Evolutionary conservation across 2,888 invertebrate species (phyloP).

Genomic region (Plebejus anna): DNA sequence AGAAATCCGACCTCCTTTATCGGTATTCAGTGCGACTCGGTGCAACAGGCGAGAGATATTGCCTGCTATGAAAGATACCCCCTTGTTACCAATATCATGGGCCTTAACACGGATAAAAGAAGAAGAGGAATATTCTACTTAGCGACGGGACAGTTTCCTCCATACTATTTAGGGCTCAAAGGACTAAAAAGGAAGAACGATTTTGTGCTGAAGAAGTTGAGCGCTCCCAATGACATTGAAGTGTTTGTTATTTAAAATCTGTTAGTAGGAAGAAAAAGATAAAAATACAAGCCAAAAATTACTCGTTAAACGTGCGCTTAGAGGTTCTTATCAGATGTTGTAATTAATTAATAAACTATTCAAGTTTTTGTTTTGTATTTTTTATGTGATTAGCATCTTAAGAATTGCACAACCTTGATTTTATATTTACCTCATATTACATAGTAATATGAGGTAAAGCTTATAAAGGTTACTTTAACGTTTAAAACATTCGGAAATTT

Average conservation of each 20-base stretch:
- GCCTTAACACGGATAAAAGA: slow-evolving; percentile 42
- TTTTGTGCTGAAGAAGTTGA: slow-evolving; percentile 36
- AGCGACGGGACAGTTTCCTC: slow-evolving; percentile 47
- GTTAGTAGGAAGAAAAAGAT: neutral
- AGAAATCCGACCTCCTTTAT: slow-evolving; percentile 42
- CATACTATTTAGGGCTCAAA: slow-evolving; percentile 56
- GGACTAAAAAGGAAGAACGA: slow-evolving; percentile 55
- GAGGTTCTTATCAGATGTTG: too few relatives aligned
- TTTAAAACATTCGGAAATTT: too few relatives aligned
- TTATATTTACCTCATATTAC: too few relatives aligned
- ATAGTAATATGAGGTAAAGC: neutral
- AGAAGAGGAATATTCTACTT: slow-evolving; percentile 48
- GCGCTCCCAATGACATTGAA: neutral
- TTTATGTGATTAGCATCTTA: neutral
- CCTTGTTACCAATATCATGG: slow-evolving; percentile 43
- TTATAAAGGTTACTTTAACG: too few relatives aligned
- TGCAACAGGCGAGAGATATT: slow-evolving; percentile 45
- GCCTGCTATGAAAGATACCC: slow-evolving; percentile 44
- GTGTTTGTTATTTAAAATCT: slow-evolving; percentile 28
- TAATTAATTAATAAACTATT: too few relatives aligned
- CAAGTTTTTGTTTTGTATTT: neutral
- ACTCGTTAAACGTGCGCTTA: too few relatives aligned
- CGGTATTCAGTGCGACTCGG: slow-evolving; percentile 45
- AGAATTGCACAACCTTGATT: neutral
- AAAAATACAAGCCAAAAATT: too few relatives aligned